Evolutionary conservation across 2,888 invertebrate genomes (phyloP).

Genomic region (Atrina japonica): DNA sequence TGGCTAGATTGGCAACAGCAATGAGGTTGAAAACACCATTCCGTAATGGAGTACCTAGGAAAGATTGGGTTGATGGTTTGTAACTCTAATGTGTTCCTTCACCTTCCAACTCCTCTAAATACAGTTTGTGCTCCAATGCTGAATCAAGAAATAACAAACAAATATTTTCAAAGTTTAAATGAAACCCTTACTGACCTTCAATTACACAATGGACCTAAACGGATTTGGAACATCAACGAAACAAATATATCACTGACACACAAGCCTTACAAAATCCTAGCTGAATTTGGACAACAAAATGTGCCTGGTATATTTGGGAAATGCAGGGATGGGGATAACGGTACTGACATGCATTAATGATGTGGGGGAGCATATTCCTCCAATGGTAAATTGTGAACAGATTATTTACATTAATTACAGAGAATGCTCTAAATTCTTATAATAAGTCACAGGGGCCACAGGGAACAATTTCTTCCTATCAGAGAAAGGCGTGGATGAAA

Average conservation of each 20-base stretch:
- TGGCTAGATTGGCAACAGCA: conserved; percentile 25
- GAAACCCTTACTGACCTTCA: too few relatives aligned
- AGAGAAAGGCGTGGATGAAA: conserved; percentile 43
- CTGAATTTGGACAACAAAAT: conserved; percentile 27
- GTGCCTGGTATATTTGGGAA: conserved; percentile 44
- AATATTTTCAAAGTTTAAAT: too few relatives aligned
- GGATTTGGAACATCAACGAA: too few relatives aligned
- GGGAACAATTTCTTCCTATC: conserved; percentile 26
- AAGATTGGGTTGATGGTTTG: conserved; percentile 44
- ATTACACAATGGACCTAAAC: too few relatives aligned
- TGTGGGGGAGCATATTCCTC: conserved; percentile 49
- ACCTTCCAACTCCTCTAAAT: too few relatives aligned
- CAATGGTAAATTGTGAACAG: conserved; percentile 48
- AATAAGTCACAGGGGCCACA: conserved; percentile 17
- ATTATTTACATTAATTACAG: too few relatives aligned
- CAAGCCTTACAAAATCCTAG: too few relatives aligned
- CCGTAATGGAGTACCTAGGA: conserved; percentile 45
- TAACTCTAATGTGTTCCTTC: too few relatives aligned
- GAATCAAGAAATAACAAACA: too few relatives aligned
- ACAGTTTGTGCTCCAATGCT: too few relatives aligned
- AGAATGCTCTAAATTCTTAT: conserved; percentile 25
- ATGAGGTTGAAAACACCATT: conserved; percentile 39
- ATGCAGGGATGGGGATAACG: conserved; percentile 46
- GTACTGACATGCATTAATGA: conserved; percentile 52
- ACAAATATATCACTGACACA: too few relatives aligned